Evolutionary conservation across 2,113 vertebrate genomes (phyloP).

Genomic region (Meles meles): DNA sequence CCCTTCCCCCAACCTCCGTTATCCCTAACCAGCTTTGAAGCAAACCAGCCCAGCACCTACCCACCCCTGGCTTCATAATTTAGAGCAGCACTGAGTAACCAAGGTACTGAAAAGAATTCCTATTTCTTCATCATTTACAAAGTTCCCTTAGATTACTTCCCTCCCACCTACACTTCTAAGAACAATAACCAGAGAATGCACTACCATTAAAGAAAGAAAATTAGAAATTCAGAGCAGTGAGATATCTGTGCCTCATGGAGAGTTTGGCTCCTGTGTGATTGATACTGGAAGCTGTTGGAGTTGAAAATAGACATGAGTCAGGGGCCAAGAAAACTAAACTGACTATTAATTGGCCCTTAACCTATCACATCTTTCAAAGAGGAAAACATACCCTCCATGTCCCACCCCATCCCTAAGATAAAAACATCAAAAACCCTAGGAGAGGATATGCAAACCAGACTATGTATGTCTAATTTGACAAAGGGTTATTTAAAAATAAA

Average conservation of each 20-base stretch:
- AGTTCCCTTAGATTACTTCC: background rate
- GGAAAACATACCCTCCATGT: slow-evolving; percentile 24
- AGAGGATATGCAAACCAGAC: slow-evolving; percentile 62
- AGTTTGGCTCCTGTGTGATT: slow-evolving; percentile 67
- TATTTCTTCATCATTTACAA: slow-evolving; percentile 2
- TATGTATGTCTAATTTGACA: slow-evolving; percentile 60
- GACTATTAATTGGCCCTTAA: slow-evolving; percentile 68
- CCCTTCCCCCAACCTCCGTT: too few relatives aligned
- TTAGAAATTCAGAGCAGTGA: slow-evolving; percentile 12
- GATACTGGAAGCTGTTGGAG: slow-evolving; percentile 71
- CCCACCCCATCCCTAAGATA: slow-evolving; percentile 53
- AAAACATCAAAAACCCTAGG: slow-evolving; percentile 71
- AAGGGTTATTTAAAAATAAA: slow-evolving; percentile 73
- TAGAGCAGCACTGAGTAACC: background rate
- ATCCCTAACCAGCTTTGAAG: background rate
- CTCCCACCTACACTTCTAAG: background rate
- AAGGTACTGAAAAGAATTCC: background rate
- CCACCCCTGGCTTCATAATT: background rate
- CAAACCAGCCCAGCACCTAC: background rate
- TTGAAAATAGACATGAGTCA: slow-evolving; percentile 53
- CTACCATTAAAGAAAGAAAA: background rate
- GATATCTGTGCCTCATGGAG: slow-evolving; percentile 44
- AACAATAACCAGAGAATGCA: background rate
- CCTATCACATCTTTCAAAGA: slow-evolving; percentile 56
- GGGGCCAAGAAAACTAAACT: slow-evolving; percentile 72